Percentiles rank a stretch among this genome's conserved stretches.
Conservation (phyloP, 1,140 invertebrate species). For the Cyclargus thomasi region DNA sequence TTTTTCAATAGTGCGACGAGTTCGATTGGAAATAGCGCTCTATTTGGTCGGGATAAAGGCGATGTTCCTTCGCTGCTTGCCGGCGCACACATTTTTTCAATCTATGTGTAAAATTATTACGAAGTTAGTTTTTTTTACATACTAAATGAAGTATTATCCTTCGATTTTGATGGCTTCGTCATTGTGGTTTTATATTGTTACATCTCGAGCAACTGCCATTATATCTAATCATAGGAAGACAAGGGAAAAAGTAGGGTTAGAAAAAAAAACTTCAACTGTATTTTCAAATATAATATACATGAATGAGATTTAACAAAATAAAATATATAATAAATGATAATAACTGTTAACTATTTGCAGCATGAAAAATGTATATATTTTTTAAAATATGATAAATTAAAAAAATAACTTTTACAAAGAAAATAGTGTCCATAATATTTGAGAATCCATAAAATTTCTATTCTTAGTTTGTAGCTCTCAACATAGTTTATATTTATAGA, state of each 20-base stretch:
- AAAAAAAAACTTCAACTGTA: background rate
- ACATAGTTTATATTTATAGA: too few species aligned
- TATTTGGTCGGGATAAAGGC: background rate
- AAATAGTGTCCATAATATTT: too few species aligned
- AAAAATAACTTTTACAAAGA: too few species aligned
- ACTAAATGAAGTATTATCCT: background rate
- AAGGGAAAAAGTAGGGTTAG: background rate
- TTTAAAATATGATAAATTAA: too few species aligned
- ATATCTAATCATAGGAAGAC: background rate
- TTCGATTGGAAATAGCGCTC: constrained; percentile 3
- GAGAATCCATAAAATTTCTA: too few species aligned
- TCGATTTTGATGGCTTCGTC: background rate
- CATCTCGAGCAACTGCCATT: background rate
- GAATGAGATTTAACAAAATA: too few species aligned
- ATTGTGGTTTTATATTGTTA: background rate
- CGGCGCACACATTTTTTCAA: background rate
- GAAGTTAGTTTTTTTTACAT: background rate
- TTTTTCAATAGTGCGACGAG: constrained; percentile 15
- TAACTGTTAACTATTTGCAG: too few species aligned
- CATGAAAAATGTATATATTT: too few species aligned
- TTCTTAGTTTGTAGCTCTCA: too few species aligned
- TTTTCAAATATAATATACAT: background rate
- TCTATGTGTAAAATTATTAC: background rate
- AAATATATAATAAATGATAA: too few species aligned
- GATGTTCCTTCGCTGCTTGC: background rate